phyloP scores from a whole-genome alignment of 2,797 vertebrate genomes.

The Benthosema pterotum region DNA sequence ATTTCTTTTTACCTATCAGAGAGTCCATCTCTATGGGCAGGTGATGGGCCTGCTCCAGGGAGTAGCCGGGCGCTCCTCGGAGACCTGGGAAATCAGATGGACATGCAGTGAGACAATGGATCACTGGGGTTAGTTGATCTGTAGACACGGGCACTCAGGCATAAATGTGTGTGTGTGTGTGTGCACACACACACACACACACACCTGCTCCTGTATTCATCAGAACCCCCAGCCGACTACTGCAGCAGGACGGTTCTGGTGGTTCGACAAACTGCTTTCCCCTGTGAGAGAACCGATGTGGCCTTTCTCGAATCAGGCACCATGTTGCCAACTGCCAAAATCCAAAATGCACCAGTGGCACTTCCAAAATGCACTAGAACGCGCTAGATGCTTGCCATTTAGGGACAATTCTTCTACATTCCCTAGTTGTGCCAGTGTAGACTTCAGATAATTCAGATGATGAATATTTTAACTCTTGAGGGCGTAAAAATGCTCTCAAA shows the following conservation, averaged over 20 bases:
- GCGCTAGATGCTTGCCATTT: no score
- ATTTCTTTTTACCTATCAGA: constrained; percentile 88
- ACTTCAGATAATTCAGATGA: no score
- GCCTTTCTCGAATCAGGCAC: constrained; percentile 56
- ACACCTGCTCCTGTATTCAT: constrained; percentile 44
- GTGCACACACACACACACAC: constrained; percentile 13
- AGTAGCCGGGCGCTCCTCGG: constrained; percentile 95
- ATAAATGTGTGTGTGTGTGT: constrained; percentile 26
- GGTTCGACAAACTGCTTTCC: constrained; percentile 55
- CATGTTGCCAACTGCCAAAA: no score
- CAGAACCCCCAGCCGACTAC: constrained; percentile 43
- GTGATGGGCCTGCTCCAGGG: constrained; percentile 96
- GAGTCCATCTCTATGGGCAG: constrained; percentile 99
- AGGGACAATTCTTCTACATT: no score
- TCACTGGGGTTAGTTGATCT: constrained; percentile 23
- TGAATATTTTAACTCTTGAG: no score
- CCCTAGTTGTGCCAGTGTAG: no score
- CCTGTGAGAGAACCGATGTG: constrained; percentile 44
- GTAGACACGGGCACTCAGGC: neutral
- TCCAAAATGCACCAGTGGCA: no score
- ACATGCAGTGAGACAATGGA: constrained; percentile 32
- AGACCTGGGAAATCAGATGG: constrained; percentile 82
- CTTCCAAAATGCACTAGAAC: no score
- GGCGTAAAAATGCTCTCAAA: no score
- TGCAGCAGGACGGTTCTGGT: constrained; percentile 32